Percentiles rank a stretch among this genome's conserved stretches.
phyloP scores from a whole-genome alignment of 2,797 vertebrate genomes.

The Octomys mimax region DNA sequence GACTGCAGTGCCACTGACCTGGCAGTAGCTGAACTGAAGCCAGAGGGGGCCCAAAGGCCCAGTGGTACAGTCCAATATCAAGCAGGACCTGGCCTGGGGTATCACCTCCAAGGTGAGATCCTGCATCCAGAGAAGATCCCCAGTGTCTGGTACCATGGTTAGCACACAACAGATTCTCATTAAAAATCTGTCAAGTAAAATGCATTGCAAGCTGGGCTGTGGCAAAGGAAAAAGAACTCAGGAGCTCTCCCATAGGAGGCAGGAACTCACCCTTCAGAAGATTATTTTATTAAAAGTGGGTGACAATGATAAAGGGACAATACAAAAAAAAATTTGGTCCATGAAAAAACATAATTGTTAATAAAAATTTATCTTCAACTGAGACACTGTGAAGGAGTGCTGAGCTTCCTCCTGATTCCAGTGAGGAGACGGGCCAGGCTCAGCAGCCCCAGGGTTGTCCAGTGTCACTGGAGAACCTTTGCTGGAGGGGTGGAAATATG shows the following conservation, averaged over 20 bases:
- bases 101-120: background rate
- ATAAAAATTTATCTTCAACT: constrained; percentile 89
- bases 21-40: background rate
- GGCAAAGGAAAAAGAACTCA: background rate
- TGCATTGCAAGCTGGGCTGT: background rate
- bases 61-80: background rate
- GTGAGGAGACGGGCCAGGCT: constrained; percentile 80
- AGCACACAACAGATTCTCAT: background rate
- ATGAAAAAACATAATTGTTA: constrained; percentile 88
- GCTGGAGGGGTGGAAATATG: background rate
- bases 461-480: constrained; percentile 82
- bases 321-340: constrained; percentile 92
- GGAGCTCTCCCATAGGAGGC: constrained; percentile 54
- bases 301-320: constrained; percentile 92
- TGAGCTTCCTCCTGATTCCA: constrained; percentile 80
- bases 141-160: background rate
- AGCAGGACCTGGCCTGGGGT: background rate
- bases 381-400: constrained; percentile 84
- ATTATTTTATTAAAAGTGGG: constrained; percentile 98
- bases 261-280: constrained; percentile 85
- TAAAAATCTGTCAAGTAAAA: constrained; percentile 10
- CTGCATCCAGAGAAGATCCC: background rate
- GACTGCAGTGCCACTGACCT: background rate
- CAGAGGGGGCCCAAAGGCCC: background rate
- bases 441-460: constrained; percentile 80